Percentiles rank a stretch among this genome's conserved stretches.
These are phyloP conservation scores for Thymelicus sylvestris DNA, from an alignment of 2,888 invertebrate genomes.

Conservation along the genomic window DNA sequence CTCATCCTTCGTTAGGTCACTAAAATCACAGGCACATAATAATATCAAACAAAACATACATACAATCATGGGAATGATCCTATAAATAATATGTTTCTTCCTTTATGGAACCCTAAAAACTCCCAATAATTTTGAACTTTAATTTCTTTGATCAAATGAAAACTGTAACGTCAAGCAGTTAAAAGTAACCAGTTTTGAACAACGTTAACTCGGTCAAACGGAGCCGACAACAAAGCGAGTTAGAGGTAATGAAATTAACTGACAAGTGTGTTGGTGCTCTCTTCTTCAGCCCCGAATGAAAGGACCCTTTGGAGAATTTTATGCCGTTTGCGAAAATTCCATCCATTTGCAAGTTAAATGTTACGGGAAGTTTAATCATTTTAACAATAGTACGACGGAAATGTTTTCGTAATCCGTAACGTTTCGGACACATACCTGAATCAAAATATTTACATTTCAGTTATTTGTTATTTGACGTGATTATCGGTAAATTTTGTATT, in stretches of 20 bases:
- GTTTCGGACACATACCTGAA: background rate
- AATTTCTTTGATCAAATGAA: background rate
- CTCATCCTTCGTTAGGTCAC: too few relatives aligned
- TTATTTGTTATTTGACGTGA: too few relatives aligned
- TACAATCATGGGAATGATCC: too few relatives aligned
- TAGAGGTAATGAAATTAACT: conserved; percentile 20
- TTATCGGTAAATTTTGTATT: too few relatives aligned
- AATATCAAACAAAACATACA: too few relatives aligned
- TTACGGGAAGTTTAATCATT: background rate
- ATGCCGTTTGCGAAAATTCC: conserved; percentile 23
- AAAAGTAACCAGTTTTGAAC: background rate
- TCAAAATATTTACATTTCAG: too few relatives aligned
- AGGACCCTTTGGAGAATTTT: conserved; percentile 22
- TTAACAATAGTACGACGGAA: background rate
- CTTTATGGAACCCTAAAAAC: too few relatives aligned
- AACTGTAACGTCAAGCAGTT: background rate
- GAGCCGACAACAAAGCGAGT: conserved; percentile 12
- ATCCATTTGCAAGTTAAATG: background rate
- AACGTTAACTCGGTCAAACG: background rate
- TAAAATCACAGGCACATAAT: too few relatives aligned
- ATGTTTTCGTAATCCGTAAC: background rate
- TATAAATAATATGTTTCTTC: too few relatives aligned
- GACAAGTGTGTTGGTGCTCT: conserved; percentile 23
- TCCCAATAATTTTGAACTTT: too few relatives aligned
- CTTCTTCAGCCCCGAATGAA: conserved; percentile 19